Evolutionary conservation across 2,113 vertebrate genomes (phyloP), one percentile per base, ranked within the genome.

Genomic region (Merops nubicus): DNA sequence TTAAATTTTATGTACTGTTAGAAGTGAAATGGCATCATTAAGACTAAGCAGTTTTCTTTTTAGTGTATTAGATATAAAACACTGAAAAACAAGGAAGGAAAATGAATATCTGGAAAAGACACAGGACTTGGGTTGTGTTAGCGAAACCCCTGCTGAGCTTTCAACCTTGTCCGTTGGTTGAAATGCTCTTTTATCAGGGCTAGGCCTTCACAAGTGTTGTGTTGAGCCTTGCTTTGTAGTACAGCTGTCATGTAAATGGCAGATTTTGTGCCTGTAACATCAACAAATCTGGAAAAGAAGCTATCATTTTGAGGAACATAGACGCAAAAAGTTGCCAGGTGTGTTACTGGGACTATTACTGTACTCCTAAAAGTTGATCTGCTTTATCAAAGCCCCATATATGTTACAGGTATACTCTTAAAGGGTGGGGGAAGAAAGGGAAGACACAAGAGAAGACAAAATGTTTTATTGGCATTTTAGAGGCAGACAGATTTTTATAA

Each of bases 1-100:
- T 88, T 86, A 67, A 69, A 85, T 96, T 92, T 94, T 82, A 69
- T 88, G 28, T 89, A 72, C 34, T 94, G 34, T 94, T 90, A 75
- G 78, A 89, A 36, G 54, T 84, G 57, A 96, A 96, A 92, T 78
- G 42, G 18, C 54, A 40, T 45, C 64, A 81, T 91, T 92, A 81
- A 85, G 51, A 54, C 48, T 60, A 68, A 67, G 33, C 18, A 54
- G 31, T 70, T 64, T 79, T 92, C 36, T 54, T 79, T 90, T 38
- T 9, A 16, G 40, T n/a, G 14, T 85, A 60, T 59, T 67, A 42
- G 29, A 50, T 76, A 78, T 26, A 75, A 74, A 87, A 25, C 56
- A 64, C n/a, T 85, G 43, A 62, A 91, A 94, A 89, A 75, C 6
- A 68, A 68, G 11, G 62, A 77, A 48, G 21, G 25, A 72, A 95